phyloP scores from a whole-genome alignment of 2,113 vertebrate species.

The Felis chaus region DNA sequence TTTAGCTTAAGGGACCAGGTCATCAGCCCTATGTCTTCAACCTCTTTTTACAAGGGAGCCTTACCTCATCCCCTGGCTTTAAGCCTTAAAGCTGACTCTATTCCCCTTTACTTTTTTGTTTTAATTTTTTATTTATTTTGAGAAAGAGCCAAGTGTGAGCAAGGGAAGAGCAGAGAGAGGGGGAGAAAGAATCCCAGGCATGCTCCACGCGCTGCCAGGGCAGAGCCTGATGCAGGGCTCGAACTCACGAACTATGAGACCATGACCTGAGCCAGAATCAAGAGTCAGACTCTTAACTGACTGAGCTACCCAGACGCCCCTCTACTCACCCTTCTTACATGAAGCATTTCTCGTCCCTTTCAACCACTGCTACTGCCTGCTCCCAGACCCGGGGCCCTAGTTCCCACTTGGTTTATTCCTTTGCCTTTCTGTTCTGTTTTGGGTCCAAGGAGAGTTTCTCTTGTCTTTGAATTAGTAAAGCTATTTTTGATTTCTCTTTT shows the following conservation, averaged over 20 bases:
- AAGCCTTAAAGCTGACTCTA: neutral
- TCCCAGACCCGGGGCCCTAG: neutral
- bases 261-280: too few relatives aligned
- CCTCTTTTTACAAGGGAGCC: neutral
- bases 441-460: neutral
- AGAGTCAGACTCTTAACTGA: too few relatives aligned
- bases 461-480: neutral
- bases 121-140: too few relatives aligned
- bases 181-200: too few relatives aligned
- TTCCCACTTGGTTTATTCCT: neutral
- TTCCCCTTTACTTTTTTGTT: neutral
- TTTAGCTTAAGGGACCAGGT: neutral
- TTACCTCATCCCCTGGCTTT: neutral
- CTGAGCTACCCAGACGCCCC: too few relatives aligned
- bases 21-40: neutral
- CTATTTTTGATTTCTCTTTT: neutral
- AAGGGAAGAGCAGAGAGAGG: too few relatives aligned
- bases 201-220: too few relatives aligned
- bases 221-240: too few relatives aligned
- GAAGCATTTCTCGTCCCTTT: neutral
- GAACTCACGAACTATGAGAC: too few relatives aligned
- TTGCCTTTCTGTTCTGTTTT: neutral
- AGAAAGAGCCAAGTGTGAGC: too few relatives aligned
- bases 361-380: fast-evolving
- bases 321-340: neutral